Base-by-base conservation (phyloP, 2,888 invertebrate species). In the Dryococelus australis region DNA sequence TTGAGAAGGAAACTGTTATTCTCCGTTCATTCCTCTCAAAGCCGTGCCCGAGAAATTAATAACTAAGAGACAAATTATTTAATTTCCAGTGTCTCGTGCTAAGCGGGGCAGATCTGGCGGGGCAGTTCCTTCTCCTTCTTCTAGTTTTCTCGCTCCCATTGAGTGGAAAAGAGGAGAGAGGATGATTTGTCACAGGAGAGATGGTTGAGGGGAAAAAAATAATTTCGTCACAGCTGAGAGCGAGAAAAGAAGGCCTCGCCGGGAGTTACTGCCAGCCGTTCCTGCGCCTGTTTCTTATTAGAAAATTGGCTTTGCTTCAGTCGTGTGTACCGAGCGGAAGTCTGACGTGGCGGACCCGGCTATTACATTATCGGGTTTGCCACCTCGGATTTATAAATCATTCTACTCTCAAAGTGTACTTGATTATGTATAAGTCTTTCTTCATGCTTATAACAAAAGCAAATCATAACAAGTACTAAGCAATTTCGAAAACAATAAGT, bases 41-140 rank as follows among this genome's bases (percentile, higher is more conserved):
- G 3, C 65, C 0, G n/a, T 24, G 8, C 65, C 24, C 65, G n/a
- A 65, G 20, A 65, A 65, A 65, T 65, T 65, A 65, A 65, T 65
- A 65, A 65, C 65, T 24, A n/a, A n/a, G 65, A 65, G 65, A 65
- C 65, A 65, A 16, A 65, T 65, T 65, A 65, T 65, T 65, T 65
- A 65, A 65, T 65, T 65, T 65, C 65, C n/a, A 65, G 24, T 65
- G 65, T 65, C 65, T 65, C 65, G 65, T n/a, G 65, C 65, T 65
- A 65, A 65, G 65, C 65, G 65, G n/a, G 65, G 65, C 65, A 20
- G n/a, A 65, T 65, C 65, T n/a, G 65, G 24, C 65, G 65, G 65
- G 65, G 24, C 65, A 65, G 65, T n/a, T 65, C n/a, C n/a, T 65
- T 65, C n/a, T 9, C 65, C 65, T 65, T 8, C n/a, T 24, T 16